A percentile compares a stretch with the other conserved stretches of the same genome.
phyloP scores from a whole-genome alignment of 1,140 invertebrate species.

The Drosophila trapezifrons region DNA sequence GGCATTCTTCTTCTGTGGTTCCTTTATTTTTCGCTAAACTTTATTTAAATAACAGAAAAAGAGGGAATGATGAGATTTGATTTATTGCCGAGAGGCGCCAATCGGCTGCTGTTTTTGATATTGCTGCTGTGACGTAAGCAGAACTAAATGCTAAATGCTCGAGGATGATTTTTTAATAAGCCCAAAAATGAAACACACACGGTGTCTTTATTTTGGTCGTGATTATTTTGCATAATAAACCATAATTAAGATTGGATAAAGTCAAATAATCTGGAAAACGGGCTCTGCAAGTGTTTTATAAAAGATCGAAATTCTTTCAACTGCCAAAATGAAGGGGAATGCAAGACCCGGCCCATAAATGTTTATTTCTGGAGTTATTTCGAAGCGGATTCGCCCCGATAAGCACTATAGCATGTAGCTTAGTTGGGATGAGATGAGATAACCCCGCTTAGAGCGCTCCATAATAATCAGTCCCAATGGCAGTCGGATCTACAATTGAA shows the following conservation, averaged over 20 bases:
- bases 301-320: constrained; percentile 13
- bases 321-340: constrained; percentile 4
- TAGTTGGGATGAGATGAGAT: constrained; percentile 18
- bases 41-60: constrained; percentile 39
- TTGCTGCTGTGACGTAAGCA: constrained; percentile 32
- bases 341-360: constrained; percentile 8
- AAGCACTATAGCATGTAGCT: background rate
- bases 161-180: constrained; percentile 35
- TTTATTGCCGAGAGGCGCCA: constrained; percentile 44
- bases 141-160: constrained; percentile 1
- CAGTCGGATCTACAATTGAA: constrained; percentile 60
- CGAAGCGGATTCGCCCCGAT: constrained; percentile 2
- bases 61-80: constrained; percentile 44
- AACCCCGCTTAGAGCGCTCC: constrained; percentile 19
- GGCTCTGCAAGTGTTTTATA: constrained; percentile 46
- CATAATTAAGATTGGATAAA: constrained; percentile 30
- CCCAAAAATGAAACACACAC: background rate
- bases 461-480: constrained; percentile 28
- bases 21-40: constrained; percentile 10
- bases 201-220: no score
- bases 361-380: constrained; percentile 18
- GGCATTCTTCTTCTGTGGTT: background rate
- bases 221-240: constrained; percentile 52
- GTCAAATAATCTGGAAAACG: constrained; percentile 46
- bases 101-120: constrained; percentile 43